phyloP scores from a whole-genome alignment of 2,797 vertebrate genomes.

The Rhinella marina region DNA sequence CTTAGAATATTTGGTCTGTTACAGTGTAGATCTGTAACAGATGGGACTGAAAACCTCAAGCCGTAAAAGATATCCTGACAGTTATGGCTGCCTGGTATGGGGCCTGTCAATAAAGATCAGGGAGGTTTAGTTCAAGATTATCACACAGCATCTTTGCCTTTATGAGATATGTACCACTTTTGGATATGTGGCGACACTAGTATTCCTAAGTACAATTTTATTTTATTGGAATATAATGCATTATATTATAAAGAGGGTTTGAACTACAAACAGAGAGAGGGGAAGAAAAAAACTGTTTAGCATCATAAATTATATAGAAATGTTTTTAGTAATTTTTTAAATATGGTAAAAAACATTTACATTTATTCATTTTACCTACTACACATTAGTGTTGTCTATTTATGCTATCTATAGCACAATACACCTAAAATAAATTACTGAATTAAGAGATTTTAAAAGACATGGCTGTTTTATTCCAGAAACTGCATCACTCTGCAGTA shows the following conservation, averaged over 20 bases:
- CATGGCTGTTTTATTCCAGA: neutral
- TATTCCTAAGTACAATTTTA: neutral
- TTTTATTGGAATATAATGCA: neutral
- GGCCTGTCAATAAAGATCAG: constrained; percentile 36
- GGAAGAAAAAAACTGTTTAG: neutral
- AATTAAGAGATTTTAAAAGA: neutral
- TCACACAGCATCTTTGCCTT: constrained; percentile 13
- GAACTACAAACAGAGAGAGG: neutral
- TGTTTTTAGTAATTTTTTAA: neutral
- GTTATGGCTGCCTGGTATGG: neutral
- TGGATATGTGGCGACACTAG: neutral
- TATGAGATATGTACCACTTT: constrained; percentile 7
- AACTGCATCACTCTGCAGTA: neutral
- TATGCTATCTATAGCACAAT: neutral
- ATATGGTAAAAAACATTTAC: neutral
- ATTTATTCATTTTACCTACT: neutral
- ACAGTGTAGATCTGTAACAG: neutral
- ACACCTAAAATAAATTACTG: neutral
- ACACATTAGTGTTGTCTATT: neutral
- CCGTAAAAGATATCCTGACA: constrained; percentile 26
- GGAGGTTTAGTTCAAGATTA: constrained; percentile 31
- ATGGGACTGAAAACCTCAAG: neutral
- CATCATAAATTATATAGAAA: neutral
- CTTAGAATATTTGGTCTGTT: neutral
- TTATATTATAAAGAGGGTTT: neutral